Evolutionary conservation across 1,140 invertebrate genomes (phyloP).

Genomic region (Nasonia longicornis): DNA sequence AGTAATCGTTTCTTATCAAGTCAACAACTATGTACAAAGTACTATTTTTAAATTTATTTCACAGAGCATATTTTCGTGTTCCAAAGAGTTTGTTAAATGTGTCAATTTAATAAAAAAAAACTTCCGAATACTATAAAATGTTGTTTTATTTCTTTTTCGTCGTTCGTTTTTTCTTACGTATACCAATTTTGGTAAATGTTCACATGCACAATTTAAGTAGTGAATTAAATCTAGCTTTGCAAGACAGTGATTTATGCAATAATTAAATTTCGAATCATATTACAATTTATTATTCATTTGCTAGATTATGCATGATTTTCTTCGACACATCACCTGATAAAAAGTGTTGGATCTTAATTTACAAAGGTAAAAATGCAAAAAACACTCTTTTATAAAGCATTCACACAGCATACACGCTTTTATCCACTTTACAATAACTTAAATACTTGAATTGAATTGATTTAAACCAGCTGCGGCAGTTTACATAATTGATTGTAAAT

Average conservation of each 20-base stretch:
- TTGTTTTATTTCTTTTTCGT: neutral
- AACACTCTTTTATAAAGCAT: constrained; percentile 48
- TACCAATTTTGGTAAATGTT: neutral
- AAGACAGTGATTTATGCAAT: too few species aligned
- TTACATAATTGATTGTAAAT: constrained; percentile 17
- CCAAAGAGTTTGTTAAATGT: constrained; percentile 21
- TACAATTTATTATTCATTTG: constrained; percentile 6
- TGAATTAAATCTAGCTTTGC: too few species aligned
- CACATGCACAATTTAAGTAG: neutral
- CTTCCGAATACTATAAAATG: neutral
- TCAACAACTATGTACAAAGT: constrained; percentile 24
- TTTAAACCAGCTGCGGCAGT: constrained; percentile 22
- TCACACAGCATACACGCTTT: constrained; percentile 49
- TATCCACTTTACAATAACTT: constrained; percentile 55
- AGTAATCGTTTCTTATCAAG: constrained; percentile 10
- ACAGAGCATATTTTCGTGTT: constrained; percentile 36
- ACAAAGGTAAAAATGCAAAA: constrained; percentile 45
- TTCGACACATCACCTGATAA: neutral
- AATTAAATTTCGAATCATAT: neutral
- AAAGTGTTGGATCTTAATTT: constrained; percentile 32
- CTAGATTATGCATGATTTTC: constrained; percentile 1
- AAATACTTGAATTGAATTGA: constrained; percentile 57
- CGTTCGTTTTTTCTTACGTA: neutral
- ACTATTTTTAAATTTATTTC: constrained; percentile 40
- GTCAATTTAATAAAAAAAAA: constrained; percentile 35